A percentile compares a stretch with the other conserved stretches of the same genome.
These are phyloP conservation scores for Oryzias dopingdopingensis DNA, from an alignment of 2,797 vertebrate genomes.

Conservation along the genomic window DNA sequence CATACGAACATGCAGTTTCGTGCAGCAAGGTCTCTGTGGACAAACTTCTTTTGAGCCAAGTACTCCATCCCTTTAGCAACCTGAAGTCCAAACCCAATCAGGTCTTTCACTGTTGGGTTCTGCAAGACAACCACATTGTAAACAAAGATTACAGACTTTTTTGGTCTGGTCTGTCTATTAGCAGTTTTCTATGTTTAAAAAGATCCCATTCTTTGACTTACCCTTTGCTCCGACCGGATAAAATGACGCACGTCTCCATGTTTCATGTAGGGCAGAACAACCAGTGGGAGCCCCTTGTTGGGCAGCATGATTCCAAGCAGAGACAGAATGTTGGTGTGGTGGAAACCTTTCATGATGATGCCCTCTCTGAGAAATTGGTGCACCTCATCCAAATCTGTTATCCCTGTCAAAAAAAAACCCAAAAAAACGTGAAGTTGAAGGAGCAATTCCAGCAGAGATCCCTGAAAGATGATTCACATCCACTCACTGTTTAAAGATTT, in stretches of 20 bases:
- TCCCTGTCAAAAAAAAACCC: conserved; percentile 74
- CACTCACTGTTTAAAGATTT: conserved; percentile 90
- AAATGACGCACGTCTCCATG: conserved; percentile 93
- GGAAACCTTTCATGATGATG: conserved; percentile 94
- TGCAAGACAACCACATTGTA: conserved; percentile 47
- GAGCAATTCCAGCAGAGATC: neutral
- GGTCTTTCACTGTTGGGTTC: conserved; percentile 95
- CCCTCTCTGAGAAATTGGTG: conserved; percentile 94
- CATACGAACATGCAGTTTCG: conserved; percentile 97
- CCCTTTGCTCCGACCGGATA: conserved; percentile 87
- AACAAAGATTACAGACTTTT: neutral
- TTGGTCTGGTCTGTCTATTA: neutral
- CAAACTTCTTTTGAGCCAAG: conserved; percentile 91
- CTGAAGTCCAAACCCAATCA: conserved; percentile 94
- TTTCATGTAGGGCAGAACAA: conserved; percentile 92
- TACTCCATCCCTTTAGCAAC: conserved; percentile 96
- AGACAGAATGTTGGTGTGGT: conserved; percentile 89
- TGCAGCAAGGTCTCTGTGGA: conserved; percentile 95
- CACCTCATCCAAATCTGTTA: conserved; percentile 89
- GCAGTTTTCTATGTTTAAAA: neutral
- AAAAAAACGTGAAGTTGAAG: neutral
- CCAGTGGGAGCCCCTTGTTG: conserved; percentile 85
- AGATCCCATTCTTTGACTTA: conserved; percentile 56
- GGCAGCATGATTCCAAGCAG: conserved; percentile 91
- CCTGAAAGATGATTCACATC: neutral